phyloP scores from a whole-genome alignment of 2,888 invertebrate species.

The Melitaea athalia region DNA sequence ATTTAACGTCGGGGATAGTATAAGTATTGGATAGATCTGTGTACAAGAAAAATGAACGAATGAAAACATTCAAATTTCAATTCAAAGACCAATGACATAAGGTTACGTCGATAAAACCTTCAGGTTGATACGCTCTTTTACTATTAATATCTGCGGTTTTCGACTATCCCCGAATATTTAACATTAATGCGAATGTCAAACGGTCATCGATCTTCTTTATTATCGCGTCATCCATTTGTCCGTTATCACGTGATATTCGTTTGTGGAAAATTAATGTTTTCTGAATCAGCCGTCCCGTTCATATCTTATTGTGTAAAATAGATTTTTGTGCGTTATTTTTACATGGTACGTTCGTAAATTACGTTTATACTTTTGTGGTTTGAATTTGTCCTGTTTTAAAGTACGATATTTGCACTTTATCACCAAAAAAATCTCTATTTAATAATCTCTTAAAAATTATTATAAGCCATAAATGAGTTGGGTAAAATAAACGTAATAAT shows the following conservation, averaged over 20 bases:
- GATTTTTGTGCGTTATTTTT: conserved; percentile 23
- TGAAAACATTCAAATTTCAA: no score
- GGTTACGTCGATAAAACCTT: no score
- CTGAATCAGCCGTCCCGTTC: conserved; percentile 40
- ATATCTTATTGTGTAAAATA: conserved; percentile 34
- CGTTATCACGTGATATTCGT: conserved; percentile 31
- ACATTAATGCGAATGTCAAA: conserved; percentile 20
- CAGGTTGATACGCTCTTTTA: no score
- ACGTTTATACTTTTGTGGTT: conserved; percentile 30
- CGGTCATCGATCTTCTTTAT: conserved; percentile 23
- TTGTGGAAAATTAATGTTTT: conserved; percentile 30
- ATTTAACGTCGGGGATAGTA: not conserved
- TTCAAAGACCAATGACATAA: no score
- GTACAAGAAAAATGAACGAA: no score
- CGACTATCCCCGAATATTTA: not conserved
- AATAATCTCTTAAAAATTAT: no score
- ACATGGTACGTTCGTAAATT: conserved; percentile 19
- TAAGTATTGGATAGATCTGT: no score
- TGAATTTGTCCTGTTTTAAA: conserved; percentile 1
- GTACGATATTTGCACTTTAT: not conserved
- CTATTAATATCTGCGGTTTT: no score
- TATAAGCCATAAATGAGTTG: not conserved
- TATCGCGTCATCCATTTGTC: conserved; percentile 23
- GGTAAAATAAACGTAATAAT: not conserved
- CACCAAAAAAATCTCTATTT: not conserved